phyloP scores from a whole-genome alignment of 2,797 vertebrate genomes.

The Enteromius viviparus region DNA sequence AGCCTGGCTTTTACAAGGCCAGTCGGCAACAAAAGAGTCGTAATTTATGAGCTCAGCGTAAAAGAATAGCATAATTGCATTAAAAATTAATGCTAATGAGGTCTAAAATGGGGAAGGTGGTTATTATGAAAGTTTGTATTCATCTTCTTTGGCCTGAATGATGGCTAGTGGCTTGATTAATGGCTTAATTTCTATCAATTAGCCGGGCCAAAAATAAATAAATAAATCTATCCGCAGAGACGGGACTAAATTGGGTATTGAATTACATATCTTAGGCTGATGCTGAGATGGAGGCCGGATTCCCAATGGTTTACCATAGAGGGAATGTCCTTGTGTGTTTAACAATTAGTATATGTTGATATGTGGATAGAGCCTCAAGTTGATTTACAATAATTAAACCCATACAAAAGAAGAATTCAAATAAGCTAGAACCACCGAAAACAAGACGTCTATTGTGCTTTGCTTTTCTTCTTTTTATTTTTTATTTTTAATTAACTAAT shows the following conservation, averaged over 20 bases:
- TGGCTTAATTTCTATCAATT: constrained; percentile 99
- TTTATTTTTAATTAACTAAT: background rate
- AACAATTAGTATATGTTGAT: background rate
- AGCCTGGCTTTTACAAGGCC: constrained; percentile 99
- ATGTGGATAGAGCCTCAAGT: background rate
- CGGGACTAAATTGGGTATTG: constrained; percentile 95
- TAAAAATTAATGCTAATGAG: constrained; percentile 99
- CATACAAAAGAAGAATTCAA: background rate
- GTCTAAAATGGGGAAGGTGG: constrained; percentile 99
- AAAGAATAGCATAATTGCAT: constrained; percentile 99
- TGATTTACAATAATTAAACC: background rate
- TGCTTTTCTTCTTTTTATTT: background rate
- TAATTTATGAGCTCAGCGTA: constrained; percentile 99
- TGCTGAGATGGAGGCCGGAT: constrained; percentile 70
- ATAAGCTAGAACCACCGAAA: background rate
- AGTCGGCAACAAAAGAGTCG: constrained; percentile 98
- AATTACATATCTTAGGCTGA: constrained; percentile 90
- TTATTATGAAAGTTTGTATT: constrained; percentile 99
- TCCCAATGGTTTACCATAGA: background rate
- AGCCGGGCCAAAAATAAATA: constrained; percentile 77
- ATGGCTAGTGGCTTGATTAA: constrained; percentile 99
- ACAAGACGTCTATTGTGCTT: background rate
- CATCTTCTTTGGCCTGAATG: constrained; percentile 97
- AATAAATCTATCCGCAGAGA: constrained; percentile 92
- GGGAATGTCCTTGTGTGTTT: background rate